Percentiles rank a stretch among this genome's conserved stretches.
Conservation (phyloP, 2,888 invertebrate species). For the Lepidochrysops patricia region DNA sequence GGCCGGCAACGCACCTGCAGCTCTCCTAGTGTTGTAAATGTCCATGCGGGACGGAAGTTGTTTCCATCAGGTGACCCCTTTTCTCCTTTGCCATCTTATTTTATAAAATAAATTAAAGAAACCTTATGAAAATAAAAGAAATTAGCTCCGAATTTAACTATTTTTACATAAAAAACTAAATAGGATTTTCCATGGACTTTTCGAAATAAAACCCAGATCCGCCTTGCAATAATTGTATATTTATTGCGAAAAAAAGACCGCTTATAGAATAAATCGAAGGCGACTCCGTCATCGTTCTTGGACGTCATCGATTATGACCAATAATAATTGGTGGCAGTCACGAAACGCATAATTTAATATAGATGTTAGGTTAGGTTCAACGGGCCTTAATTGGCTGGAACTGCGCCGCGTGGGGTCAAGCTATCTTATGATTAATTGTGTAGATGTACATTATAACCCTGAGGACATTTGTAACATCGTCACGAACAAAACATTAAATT, state of each 20-base stretch:
- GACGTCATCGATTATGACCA: slow-evolving; percentile 56
- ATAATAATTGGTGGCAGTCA: slow-evolving; percentile 43
- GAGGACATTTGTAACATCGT: neutral
- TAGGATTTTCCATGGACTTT: neutral
- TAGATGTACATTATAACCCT: neutral
- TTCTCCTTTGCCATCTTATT: too few species aligned
- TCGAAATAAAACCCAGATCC: slow-evolving; percentile 32
- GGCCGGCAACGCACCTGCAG: too few species aligned
- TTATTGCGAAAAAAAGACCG: neutral
- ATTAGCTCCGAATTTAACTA: too few species aligned
- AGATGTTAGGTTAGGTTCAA: slow-evolving; percentile 9
- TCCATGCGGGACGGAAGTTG: too few species aligned
- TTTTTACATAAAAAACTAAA: neutral
- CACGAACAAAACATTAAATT: neutral
- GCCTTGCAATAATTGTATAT: slow-evolving; percentile 23
- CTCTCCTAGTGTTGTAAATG: too few species aligned
- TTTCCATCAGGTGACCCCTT: too few species aligned
- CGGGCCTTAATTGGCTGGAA: neutral
- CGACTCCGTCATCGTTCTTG: slow-evolving; percentile 48
- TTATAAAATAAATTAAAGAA: too few species aligned
- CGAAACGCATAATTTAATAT: slow-evolving; percentile 11
- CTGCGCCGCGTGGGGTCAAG: neutral
- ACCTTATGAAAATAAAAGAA: too few species aligned
- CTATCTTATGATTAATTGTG: neutral
- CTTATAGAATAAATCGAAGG: neutral